Percentiles rank a stretch among this genome's conserved stretches.
phyloP scores from a whole-genome alignment of 2,888 invertebrate genomes.

The Cantharis rustica region DNA sequence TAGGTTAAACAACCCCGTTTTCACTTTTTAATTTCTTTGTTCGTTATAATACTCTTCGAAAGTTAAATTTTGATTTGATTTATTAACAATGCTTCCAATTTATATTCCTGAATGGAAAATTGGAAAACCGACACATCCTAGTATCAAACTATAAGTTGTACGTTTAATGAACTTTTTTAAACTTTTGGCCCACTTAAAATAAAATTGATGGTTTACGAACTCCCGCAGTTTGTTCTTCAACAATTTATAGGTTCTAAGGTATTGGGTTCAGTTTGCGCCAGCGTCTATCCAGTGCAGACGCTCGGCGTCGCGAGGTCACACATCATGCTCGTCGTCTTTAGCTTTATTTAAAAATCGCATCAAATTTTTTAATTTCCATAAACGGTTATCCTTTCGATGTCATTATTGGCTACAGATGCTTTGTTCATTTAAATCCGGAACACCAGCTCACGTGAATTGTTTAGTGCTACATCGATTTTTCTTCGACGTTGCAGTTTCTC shows the following conservation, averaged over 20 bases:
- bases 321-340: background rate
- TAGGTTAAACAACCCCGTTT: background rate
- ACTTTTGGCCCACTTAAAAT: constrained; percentile 4
- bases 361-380: background rate
- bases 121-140: background rate
- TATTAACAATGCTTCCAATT: background rate
- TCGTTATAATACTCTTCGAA: background rate
- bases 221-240: background rate
- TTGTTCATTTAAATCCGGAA: background rate
- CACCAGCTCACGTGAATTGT: background rate
- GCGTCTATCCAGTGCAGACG: background rate
- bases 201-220: constrained; percentile 1
- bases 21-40: background rate
- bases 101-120: background rate
- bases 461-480: constrained; percentile 1
- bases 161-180: background rate
- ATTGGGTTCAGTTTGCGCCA: constrained; percentile 1
- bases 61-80: background rate
- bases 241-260: background rate
- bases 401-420: background rate
- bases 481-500: background rate
- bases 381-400: background rate
- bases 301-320: background rate
- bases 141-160: too few species aligned
- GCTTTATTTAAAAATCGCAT: background rate